Evolutionary conservation across 2,113 vertebrate genomes (phyloP).

Genomic region (Oreochromis aureus): DNA sequence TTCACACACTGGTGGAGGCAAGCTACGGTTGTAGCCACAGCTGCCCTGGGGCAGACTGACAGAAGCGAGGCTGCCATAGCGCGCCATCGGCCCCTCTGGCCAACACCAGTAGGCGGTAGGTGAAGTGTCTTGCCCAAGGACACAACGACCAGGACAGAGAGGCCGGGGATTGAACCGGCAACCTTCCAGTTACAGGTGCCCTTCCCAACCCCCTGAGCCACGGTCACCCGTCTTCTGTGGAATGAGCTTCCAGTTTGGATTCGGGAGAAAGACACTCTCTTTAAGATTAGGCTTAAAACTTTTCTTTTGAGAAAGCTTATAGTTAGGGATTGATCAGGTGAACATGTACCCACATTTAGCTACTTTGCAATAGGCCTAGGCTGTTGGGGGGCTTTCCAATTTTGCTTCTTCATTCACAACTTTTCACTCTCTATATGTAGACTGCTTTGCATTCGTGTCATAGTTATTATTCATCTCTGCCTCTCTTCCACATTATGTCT

Average conservation of each 20-base stretch:
- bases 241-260: not conserved
- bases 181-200: too few relatives aligned
- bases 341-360: not conserved
- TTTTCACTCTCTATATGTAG: not conserved
- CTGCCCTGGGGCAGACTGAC: too few relatives aligned
- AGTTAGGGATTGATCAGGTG: not conserved
- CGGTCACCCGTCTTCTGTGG: not conserved
- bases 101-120: too few relatives aligned
- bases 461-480: not conserved
- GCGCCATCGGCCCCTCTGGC: too few relatives aligned
- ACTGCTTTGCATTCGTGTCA: not conserved
- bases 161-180: too few relatives aligned
- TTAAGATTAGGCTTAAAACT: not conserved
- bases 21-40: too few relatives aligned
- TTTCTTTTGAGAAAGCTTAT: not conserved
- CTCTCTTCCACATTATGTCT: not conserved
- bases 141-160: too few relatives aligned
- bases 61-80: too few relatives aligned
- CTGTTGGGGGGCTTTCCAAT: not conserved
- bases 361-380: not conserved
- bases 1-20: too few relatives aligned
- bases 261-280: not conserved
- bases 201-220: too few relatives aligned
- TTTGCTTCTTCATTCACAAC: not conserved
- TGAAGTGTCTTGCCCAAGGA: too few relatives aligned